Base-by-base conservation (phyloP, 2,888 invertebrate species). In the Alloscopus bannaensis region DNA sequence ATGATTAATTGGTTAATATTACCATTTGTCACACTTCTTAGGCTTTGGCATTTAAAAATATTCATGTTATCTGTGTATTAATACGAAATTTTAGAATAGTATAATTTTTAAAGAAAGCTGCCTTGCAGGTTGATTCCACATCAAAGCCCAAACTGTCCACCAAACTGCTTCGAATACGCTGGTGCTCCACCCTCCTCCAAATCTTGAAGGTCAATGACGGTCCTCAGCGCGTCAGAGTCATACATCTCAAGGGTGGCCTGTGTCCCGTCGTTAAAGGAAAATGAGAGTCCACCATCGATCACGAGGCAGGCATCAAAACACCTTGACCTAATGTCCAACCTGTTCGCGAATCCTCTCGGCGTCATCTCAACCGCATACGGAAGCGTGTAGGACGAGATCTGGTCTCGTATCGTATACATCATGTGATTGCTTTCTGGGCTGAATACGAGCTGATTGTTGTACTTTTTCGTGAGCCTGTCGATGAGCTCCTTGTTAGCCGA, bases 181-280 rank as follows among this genome's bases (percentile, higher is more conserved):
- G 16, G 3, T 2, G 6, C 6, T 16, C n/a, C 29, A 11, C 68
- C 57, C 13, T 73, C 79, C 20, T 75, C 69, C 24, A 80, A 81
- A 6, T 81, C 82, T 2, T 40, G 40, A 3, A 86, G 59, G 26
- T 86, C 84, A 20, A 81, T 59, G 16, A 85, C 71, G 1, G 97
- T 97, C 88, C 94, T 91, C 0, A 99, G 90, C 0, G 95, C 93
- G 88, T 99, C 98, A 87, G 96, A 94, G 0, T 95, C 94, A 84
- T 92, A 90, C 29, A 95, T 93, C 89, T 97, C 95, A 16, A 99
- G 89, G 8, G 93, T 88, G 0, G 95, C 98, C 83, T 93, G 92
- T 0, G 97, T 94, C 1, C 99, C 99, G 87, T 97, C 96, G 89
- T 98, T 98, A 89, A 99, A 99, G 0, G 93, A 92, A 87, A 95